phyloP scores from a whole-genome alignment of 2,113 vertebrate genomes.

The Stictonetta naevosa region DNA sequence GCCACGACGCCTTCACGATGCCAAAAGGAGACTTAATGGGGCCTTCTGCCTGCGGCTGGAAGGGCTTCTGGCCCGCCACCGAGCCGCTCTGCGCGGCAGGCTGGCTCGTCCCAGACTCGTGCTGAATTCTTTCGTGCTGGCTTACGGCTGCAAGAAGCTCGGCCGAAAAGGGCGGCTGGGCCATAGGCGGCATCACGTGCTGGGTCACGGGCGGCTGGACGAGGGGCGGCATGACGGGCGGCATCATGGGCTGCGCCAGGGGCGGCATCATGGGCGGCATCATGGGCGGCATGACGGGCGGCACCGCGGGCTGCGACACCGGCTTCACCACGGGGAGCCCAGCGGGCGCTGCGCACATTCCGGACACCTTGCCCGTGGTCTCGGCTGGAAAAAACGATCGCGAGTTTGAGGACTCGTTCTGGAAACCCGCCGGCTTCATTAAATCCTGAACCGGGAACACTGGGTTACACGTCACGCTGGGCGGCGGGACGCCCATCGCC shows the following conservation, averaged over 20 bases:
- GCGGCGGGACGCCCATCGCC: slow-evolving; percentile 8
- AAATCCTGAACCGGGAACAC: slow-evolving; percentile 74
- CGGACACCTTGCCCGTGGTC: slow-evolving; percentile 63
- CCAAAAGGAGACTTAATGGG: slow-evolving; percentile 80
- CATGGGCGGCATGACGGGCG: slow-evolving; percentile 39
- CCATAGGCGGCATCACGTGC: slow-evolving; percentile 45
- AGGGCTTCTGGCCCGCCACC: slow-evolving; percentile 52
- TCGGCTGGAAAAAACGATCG: slow-evolving; percentile 70
- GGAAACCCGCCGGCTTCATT: slow-evolving; percentile 57
- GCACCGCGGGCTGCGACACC: slow-evolving; percentile 30
- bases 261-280: slow-evolving; percentile 48
- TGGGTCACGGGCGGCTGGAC: slow-evolving; percentile 32
- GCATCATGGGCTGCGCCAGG: slow-evolving; percentile 66
- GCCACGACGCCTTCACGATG: slow-evolving; percentile 81
- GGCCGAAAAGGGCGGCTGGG: slow-evolving; percentile 64
- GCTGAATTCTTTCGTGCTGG: slow-evolving; percentile 58
- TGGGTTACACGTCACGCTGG: slow-evolving; percentile 40
- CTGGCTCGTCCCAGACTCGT: slow-evolving; percentile 16
- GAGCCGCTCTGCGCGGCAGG: neutral
- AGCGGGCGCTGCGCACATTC: slow-evolving; percentile 44
- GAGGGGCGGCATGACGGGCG: slow-evolving; percentile 39
- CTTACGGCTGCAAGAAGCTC: slow-evolving; percentile 63
- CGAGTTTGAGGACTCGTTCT: slow-evolving; percentile 42
- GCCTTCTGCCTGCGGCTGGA: slow-evolving; percentile 11
- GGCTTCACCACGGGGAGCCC: slow-evolving; percentile 64